phyloP scores from a whole-genome alignment of 1,140 invertebrate genomes.

The Saxidomus purpurata region DNA sequence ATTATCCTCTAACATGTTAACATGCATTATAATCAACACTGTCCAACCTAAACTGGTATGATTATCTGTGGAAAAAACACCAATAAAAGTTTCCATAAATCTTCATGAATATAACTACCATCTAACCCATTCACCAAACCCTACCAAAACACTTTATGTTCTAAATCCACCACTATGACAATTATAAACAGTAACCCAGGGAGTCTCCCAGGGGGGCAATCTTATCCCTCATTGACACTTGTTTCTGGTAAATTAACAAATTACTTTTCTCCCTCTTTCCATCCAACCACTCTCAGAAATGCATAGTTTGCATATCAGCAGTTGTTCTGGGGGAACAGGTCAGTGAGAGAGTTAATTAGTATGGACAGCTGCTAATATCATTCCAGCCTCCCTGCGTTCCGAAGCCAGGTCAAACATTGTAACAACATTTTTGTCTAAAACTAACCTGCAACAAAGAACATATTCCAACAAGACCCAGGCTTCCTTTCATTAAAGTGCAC shows the following conservation, averaged over 20 bases:
- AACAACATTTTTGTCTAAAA: background rate
- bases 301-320: slow-evolving; percentile 21
- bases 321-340: background rate
- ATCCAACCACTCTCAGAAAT: slow-evolving; percentile 4
- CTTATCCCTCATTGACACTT: slow-evolving; percentile 16
- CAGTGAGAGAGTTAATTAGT: slow-evolving; percentile 34
- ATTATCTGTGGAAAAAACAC: background rate
- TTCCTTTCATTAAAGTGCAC: too few species aligned
- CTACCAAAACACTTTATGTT: background rate
- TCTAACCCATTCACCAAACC: background rate
- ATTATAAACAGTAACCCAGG: background rate
- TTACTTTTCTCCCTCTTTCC: background rate
- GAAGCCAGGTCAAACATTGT: background rate
- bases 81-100: background rate
- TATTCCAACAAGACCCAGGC: too few species aligned
- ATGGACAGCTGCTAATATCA: slow-evolving; percentile 6
- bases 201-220: background rate
- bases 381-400: background rate
- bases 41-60: too few species aligned
- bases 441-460: too few species aligned
- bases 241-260: slow-evolving; percentile 37
- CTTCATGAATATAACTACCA: background rate
- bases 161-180: background rate
- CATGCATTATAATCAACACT: too few species aligned
- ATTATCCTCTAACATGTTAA: too few species aligned